Base-by-base conservation (phyloP, 2,888 invertebrate species). In the Tachina lurida region DNA sequence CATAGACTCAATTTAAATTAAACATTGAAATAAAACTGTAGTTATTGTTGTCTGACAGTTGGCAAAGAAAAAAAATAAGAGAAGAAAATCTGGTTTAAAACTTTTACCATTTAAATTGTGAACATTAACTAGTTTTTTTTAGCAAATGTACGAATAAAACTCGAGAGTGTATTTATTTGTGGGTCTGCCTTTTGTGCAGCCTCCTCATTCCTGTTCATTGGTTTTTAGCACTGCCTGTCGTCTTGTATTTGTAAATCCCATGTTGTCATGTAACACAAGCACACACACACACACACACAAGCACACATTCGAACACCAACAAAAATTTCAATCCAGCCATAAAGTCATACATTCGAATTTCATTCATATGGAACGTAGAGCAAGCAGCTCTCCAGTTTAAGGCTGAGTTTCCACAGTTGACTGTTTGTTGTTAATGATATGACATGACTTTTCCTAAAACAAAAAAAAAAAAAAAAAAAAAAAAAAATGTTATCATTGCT, bases 51-150 rank as follows among this genome's bases (percentile, higher is more conserved):
- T 67, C 62, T 68, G 63, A 83, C 52, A 71, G 17, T 49, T 58
- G 63, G 65, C 60, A 68, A 71, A 49, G 9, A 17, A 54, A 17
- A 3, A 15, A 22, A 58, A 63, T 19, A 19, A n/a, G 39, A 56
- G 62, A 45, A 13, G n/a, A 7, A 47, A 65, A 19, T 52, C 41
- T 19, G 52, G 41, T 60, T 60, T 39, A 56, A 82, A 82, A 78
- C 81, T 85, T 85, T 81, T 74, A 58, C 85, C 73, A 74, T 74
- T 74, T 75, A 74, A 85, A 82, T 82, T 85, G 74, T 63, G 73
- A 80, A 67, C 74, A 82, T 85, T 82, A 85, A 85, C 85, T 82
- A 68, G 81, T 85, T 85, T 85, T 54, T n/a, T 58, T 67, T 54
- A 56, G 54, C 45, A 54, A 60, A 62, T 43, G 52, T 52, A 62